phyloP scores from a whole-genome alignment of 2,888 invertebrate genomes.

The Phyllotreta cruciferae region DNA sequence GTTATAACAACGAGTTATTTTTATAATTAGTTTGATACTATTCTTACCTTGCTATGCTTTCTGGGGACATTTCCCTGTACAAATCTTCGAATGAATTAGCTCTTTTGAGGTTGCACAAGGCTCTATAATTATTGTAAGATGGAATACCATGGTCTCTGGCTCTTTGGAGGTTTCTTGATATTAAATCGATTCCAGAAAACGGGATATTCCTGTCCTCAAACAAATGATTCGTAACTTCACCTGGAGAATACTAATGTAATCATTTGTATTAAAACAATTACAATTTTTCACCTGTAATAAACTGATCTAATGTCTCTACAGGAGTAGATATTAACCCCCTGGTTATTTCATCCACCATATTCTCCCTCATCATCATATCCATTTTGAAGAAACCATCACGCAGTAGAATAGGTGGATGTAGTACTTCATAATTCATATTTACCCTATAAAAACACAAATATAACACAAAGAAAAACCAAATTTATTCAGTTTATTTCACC shows the following conservation, averaged over 20 bases:
- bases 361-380: constrained; percentile 77
- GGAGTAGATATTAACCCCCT: constrained; percentile 87
- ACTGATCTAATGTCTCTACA: constrained; percentile 92
- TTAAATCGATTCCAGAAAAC: constrained; percentile 90
- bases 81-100: constrained; percentile 88
- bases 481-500: constrained; percentile 13
- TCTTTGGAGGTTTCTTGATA: constrained; percentile 89
- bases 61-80: constrained; percentile 83
- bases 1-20: too few relatives aligned
- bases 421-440: constrained; percentile 77
- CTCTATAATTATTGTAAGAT: constrained; percentile 89
- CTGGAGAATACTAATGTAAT: background rate
- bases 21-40: too few relatives aligned
- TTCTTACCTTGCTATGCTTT: constrained; percentile 69
- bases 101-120: constrained; percentile 85
- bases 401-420: constrained; percentile 83
- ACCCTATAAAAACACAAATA: constrained; percentile 62
- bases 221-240: constrained; percentile 92
- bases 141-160: constrained; percentile 87
- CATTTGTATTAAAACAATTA: background rate
- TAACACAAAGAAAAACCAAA: background rate
- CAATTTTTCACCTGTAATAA: constrained; percentile 74
- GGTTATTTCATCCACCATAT: constrained; percentile 83
- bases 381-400: constrained; percentile 92
- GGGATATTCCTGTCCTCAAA: constrained; percentile 90